Conservation (phyloP, 2,888 invertebrate species). For the Pegoplata infirma region DNA sequence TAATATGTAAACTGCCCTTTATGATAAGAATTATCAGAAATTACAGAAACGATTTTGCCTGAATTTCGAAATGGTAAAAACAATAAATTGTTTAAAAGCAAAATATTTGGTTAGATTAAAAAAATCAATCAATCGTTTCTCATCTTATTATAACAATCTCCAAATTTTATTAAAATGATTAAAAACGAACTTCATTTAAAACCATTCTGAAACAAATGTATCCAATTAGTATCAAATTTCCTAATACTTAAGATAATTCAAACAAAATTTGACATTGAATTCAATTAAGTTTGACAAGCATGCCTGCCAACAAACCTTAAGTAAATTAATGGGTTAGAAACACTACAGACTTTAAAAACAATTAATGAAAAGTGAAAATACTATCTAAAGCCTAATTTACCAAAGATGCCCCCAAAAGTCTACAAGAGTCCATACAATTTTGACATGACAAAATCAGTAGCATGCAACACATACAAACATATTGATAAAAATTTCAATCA, state of each 20-base stretch:
- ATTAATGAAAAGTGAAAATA: conserved; percentile 59
- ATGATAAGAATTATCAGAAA: too few species aligned
- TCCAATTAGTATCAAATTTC: conserved; percentile 39
- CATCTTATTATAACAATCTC: too few species aligned
- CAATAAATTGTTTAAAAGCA: too few species aligned
- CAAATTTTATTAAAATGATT: too few species aligned
- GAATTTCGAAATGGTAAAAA: too few species aligned
- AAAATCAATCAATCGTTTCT: too few species aligned
- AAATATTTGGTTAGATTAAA: too few species aligned
- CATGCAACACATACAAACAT: conserved; percentile 40
- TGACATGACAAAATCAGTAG: conserved; percentile 22
- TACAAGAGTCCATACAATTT: conserved; percentile 12
- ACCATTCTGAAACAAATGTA: too few species aligned
- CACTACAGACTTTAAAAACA: not conserved
- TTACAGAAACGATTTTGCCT: too few species aligned
- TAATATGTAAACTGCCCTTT: too few species aligned
- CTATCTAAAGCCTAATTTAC: conserved; percentile 34
- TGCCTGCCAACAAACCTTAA: not conserved
- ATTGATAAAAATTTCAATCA: conserved; percentile 28
- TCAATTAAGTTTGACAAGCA: conserved; percentile 57
- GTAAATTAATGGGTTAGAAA: conserved; percentile 34
- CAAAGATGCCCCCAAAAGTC: conserved; percentile 15
- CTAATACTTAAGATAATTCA: conserved; percentile 9
- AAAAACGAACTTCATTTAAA: too few species aligned
- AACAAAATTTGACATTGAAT: conserved; percentile 35